A percentile compares a stretch with the other conserved stretches of the same genome.
phyloP scores from a whole-genome alignment of 2,797 vertebrate genomes.

The Helostoma temminkii region DNA sequence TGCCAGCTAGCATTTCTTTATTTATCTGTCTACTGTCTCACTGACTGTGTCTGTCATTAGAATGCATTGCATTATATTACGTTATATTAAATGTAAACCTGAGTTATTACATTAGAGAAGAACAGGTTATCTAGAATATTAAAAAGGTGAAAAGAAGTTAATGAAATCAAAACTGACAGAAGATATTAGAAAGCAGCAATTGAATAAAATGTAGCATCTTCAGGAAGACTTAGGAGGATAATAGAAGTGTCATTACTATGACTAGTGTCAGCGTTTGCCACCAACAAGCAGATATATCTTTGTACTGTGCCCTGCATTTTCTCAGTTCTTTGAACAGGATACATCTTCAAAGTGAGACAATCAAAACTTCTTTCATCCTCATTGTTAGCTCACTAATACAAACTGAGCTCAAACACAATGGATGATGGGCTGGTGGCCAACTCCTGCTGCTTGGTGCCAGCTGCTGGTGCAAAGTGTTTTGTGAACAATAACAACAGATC shows the following conservation, averaged over 20 bases:
- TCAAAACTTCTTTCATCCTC: conserved; percentile 32
- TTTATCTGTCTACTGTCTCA: conserved; percentile 36
- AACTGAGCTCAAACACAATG: conserved; percentile 40
- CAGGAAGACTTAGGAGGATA: background rate
- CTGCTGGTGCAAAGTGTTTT: conserved; percentile 53
- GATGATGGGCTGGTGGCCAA: conserved; percentile 45
- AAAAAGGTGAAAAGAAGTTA: conserved; percentile 23
- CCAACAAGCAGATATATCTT: background rate
- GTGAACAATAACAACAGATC: conserved; percentile 50
- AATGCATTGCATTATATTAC: conserved; percentile 36
- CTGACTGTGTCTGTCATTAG: conserved; percentile 43
- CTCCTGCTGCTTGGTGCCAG: conserved; percentile 36
- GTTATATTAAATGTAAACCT: conserved; percentile 45
- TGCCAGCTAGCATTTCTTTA: conserved; percentile 16
- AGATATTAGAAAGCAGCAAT: conserved; percentile 24
- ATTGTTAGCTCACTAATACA: conserved; percentile 50
- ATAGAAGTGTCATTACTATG: background rate
- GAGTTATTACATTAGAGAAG: conserved; percentile 37
- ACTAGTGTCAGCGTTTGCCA: background rate
- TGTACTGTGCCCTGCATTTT: background rate
- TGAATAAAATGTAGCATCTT: conserved; percentile 19
- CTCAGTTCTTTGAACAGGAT: conserved; percentile 1
- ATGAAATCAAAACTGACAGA: conserved; percentile 42
- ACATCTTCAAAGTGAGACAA: conserved; percentile 14
- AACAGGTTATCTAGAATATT: conserved; percentile 23